phyloP scores from a whole-genome alignment of 1,140 invertebrate species.

The Conopomorpha cramerella region DNA sequence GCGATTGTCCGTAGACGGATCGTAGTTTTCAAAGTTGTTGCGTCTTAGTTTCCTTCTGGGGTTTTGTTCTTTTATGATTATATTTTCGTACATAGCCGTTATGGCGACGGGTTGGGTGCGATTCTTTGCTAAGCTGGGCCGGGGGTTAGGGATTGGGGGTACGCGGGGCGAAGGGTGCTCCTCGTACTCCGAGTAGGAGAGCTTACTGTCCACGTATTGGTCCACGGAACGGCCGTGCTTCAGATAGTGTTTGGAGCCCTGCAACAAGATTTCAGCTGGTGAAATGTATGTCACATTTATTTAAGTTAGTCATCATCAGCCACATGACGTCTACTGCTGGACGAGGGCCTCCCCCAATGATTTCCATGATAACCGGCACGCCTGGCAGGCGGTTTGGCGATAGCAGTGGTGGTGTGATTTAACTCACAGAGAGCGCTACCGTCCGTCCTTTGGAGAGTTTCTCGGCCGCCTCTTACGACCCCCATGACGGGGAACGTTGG shows the following conservation, averaged over 20 bases:
- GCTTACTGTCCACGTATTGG: constrained; percentile 71
- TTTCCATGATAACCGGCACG: too few relatives aligned
- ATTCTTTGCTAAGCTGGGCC: constrained; percentile 46
- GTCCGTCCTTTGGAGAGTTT: too few relatives aligned
- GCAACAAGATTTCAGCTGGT: constrained; percentile 20
- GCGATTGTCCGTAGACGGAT: constrained; percentile 47
- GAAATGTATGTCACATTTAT: too few relatives aligned
- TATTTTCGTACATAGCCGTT: constrained; percentile 73
- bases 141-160: constrained; percentile 38
- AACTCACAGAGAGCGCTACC: too few relatives aligned
- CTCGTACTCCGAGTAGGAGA: constrained; percentile 55
- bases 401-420: too few relatives aligned
- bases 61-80: constrained; percentile 73
- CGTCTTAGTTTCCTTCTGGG: constrained; percentile 71
- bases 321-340: too few relatives aligned
- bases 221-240: constrained; percentile 74
- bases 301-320: too few relatives aligned
- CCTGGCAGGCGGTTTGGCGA: too few relatives aligned
- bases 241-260: constrained; percentile 62
- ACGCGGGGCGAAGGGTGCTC: constrained; percentile 54
- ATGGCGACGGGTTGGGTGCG: constrained; percentile 71
- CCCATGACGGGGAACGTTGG: too few relatives aligned
- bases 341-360: too few relatives aligned
- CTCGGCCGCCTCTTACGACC: too few relatives aligned
- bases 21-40: constrained; percentile 68